Percentiles rank a stretch among this genome's conserved stretches.
These are phyloP conservation scores for Eupithecia abbreviata DNA, from an alignment of 2,888 invertebrate species.

Conservation along the genomic window DNA sequence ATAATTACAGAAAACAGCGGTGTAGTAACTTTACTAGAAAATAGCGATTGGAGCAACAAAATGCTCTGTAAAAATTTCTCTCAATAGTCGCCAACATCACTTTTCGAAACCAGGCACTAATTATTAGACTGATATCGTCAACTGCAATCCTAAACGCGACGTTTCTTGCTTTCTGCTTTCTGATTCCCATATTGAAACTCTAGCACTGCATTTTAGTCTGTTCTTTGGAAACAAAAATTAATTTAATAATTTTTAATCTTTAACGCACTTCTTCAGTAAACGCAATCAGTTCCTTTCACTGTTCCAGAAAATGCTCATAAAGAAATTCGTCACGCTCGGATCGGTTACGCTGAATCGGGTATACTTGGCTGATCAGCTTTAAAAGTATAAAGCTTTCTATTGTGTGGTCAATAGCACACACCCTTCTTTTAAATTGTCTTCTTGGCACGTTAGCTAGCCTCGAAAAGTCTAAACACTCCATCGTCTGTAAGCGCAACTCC, in stretches of 20 bases:
- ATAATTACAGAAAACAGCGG: background rate
- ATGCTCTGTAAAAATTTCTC: conserved; percentile 20
- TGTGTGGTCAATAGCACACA: background rate
- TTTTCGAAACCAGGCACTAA: conserved; percentile 36
- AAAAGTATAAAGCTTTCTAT: background rate
- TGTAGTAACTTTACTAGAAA: background rate
- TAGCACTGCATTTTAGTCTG: background rate
- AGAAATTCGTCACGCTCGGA: background rate
- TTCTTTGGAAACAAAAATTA: background rate
- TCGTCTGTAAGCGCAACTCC: conserved; percentile 16
- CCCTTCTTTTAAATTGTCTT: background rate
- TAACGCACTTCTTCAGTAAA: background rate
- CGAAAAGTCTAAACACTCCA: conserved; percentile 19
- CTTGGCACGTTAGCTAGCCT: conserved; percentile 5
- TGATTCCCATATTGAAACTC: background rate
- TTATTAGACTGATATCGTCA: conserved; percentile 20
- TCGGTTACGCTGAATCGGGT: background rate
- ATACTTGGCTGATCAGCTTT: background rate
- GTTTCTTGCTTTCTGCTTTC: background rate
- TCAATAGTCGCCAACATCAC: conserved; percentile 34
- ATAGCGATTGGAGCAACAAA: conserved; percentile 25
- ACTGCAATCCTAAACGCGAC: conserved; percentile 3
- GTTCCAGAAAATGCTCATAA: background rate
- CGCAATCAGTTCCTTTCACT: background rate
- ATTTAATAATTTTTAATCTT: background rate